phyloP scores from a whole-genome alignment of 2,113 vertebrate species.

The Vombatus ursinus region DNA sequence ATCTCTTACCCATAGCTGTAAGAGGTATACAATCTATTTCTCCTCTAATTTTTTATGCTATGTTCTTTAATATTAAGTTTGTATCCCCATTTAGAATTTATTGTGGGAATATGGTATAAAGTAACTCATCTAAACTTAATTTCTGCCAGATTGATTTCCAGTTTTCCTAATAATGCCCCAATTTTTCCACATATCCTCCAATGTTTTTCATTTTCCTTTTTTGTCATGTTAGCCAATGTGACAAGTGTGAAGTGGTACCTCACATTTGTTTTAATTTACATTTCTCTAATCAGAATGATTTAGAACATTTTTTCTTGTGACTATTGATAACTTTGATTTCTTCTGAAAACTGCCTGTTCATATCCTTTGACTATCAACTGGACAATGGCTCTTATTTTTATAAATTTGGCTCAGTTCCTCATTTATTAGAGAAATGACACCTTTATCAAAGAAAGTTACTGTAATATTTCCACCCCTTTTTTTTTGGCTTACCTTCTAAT shows the following conservation, averaged over 20 bases:
- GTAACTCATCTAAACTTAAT: neutral
- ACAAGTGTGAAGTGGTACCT: no score
- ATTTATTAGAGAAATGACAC: neutral
- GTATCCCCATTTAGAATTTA: no score
- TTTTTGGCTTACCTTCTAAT: no score
- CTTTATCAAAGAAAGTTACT: neutral
- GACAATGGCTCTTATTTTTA: neutral
- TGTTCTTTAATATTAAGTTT: no score
- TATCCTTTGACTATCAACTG: neutral
- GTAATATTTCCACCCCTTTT: neutral
- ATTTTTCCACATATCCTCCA: neutral
- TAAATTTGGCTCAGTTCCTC: neutral
- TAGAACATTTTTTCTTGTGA: neutral
- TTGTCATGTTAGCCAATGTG: neutral
- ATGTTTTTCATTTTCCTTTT: neutral
- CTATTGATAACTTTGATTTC: neutral
- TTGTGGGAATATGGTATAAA: no score
- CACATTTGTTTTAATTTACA: neutral
- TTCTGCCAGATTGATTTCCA: neutral
- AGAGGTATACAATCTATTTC: no score
- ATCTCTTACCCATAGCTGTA: no score
- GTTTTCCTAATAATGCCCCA: neutral
- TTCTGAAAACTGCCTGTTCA: neutral
- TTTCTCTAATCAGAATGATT: neutral
- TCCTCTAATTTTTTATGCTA: no score